Percentiles rank a stretch among this genome's conserved stretches.
Evolutionary conservation across 64 coral and sea anemone genomes (phyloP).

Genomic region (Montipora sp.): DNA sequence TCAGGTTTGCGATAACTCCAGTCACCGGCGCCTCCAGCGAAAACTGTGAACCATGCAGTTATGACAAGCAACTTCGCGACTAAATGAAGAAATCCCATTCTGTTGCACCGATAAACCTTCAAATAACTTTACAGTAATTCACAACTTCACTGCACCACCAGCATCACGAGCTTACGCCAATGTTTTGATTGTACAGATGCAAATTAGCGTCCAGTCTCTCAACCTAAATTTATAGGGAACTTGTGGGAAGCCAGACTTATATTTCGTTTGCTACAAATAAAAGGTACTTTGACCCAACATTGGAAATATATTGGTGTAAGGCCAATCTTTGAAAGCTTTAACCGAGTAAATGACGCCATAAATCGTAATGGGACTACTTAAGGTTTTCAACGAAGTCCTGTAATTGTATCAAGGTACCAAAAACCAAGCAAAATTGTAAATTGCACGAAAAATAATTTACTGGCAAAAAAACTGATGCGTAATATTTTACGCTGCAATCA

Average conservation of each 20-base stretch:
- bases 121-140: neutral
- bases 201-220: neutral
- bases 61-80: neutral
- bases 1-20: constrained; percentile 65
- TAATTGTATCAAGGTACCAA: no score
- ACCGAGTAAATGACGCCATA: neutral
- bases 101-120: neutral
- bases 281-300: neutral
- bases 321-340: neutral
- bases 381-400: no score
- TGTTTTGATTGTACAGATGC: neutral
- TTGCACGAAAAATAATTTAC: no score
- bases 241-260: no score
- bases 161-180: neutral
- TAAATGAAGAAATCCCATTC: neutral
- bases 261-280: neutral
- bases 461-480: no score
- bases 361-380: no score
- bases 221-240: neutral
- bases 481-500: no score
- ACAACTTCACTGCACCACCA: neutral
- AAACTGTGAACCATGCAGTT: neutral
- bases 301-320: neutral
- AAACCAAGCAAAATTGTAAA: no score
- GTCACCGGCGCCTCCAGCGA: neutral